Conservation (phyloP, 2,797 vertebrate species). For the Esox masquinongy region DNA sequence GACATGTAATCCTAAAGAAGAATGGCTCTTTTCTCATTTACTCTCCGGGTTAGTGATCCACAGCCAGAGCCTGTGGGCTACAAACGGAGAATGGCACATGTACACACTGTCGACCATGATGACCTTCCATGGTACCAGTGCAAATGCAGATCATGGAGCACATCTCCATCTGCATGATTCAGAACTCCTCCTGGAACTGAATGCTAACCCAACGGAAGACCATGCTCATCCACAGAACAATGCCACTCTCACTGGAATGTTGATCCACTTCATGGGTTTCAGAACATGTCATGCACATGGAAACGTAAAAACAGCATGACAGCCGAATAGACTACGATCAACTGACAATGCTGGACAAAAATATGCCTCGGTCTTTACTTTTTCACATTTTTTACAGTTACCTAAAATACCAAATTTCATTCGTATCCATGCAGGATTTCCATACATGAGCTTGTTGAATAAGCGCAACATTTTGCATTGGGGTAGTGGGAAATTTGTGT, state of each 20-base stretch:
- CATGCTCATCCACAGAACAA: background rate
- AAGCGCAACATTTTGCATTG: constrained; percentile 39
- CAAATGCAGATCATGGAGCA: background rate
- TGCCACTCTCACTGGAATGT: background rate
- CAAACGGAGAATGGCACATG: constrained; percentile 2
- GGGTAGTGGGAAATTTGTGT: constrained; percentile 44
- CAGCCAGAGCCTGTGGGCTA: constrained; percentile 22
- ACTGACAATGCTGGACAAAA: background rate
- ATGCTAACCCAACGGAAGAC: background rate
- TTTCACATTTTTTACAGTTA: constrained; percentile 34
- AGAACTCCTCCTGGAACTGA: background rate
- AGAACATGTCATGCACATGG: background rate
- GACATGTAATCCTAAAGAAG: constrained; percentile 38
- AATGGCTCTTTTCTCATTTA: constrained; percentile 38
- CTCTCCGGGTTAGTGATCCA: constrained; percentile 40
- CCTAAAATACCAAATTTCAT: constrained; percentile 30
- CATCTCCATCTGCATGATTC: background rate
- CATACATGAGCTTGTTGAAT: constrained; percentile 36
- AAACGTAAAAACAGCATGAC: background rate
- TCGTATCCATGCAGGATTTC: constrained; percentile 32
- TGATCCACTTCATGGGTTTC: background rate
- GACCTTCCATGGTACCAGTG: constrained; percentile 2
- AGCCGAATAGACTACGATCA: background rate
- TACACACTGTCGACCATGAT: background rate
- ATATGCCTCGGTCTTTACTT: constrained; percentile 19